phyloP scores from a whole-genome alignment of 2,888 invertebrate species.

The Galerucella nymphaeae region DNA sequence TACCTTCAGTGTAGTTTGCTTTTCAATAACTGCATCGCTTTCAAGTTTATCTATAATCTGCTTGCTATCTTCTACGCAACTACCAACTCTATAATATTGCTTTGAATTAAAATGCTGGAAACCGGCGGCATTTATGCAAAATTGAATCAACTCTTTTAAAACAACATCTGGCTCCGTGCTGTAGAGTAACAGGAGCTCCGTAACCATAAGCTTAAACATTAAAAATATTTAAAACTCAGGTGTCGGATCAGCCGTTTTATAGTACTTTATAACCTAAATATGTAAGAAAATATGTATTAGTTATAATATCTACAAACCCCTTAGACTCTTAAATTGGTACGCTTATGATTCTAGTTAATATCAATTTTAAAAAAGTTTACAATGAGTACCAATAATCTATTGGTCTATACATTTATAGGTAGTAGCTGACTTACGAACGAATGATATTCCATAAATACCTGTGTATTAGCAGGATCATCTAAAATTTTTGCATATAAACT shows the following conservation, averaged over 20 bases:
- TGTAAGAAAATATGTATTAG: too few species aligned
- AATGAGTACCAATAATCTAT: too few species aligned
- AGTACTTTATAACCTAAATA: too few species aligned
- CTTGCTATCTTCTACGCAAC: constrained; percentile 4
- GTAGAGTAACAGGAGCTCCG: constrained; percentile 30
- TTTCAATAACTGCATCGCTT: constrained; percentile 18
- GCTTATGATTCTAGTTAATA: too few species aligned
- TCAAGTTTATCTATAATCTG: constrained; percentile 28
- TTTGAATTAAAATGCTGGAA: constrained; percentile 34
- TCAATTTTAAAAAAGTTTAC: too few species aligned
- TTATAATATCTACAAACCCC: too few species aligned
- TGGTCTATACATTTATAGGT: too few species aligned
- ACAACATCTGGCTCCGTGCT: constrained; percentile 20
- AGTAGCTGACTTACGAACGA: too few species aligned
- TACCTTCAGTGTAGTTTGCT: constrained; percentile 26
- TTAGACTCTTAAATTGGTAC: too few species aligned
- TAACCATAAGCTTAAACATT: constrained; percentile 27
- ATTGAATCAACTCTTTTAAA: constrained; percentile 19
- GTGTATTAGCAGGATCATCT: constrained; percentile 18
- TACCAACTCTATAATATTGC: constrained; percentile 14
- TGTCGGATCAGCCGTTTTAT: too few species aligned
- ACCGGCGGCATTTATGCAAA: constrained; percentile 35
- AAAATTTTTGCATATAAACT: constrained; percentile 32
- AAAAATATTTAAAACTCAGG: neutral
- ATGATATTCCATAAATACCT: constrained; percentile 23